A percentile compares a stretch with the other conserved stretches of the same genome.
These are phyloP conservation scores for Siphonodentalium dalli DNA, from an alignment of 2,888 invertebrate species.

Conservation along the genomic window DNA sequence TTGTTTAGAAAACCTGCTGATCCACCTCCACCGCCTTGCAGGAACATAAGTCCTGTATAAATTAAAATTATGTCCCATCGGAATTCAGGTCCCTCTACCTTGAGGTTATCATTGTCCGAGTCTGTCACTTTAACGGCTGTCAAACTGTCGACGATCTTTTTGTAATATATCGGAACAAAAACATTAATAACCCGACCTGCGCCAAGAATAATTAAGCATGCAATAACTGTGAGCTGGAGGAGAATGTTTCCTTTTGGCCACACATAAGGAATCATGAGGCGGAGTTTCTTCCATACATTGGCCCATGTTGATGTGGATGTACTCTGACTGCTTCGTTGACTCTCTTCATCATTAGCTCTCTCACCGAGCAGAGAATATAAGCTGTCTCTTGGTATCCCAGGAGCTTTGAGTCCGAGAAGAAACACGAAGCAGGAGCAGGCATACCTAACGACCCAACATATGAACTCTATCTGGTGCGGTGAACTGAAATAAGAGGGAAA, in stretches of 20 bases:
- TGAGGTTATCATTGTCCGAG: background rate
- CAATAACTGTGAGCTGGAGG: conserved; percentile 80
- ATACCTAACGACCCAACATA: conserved; percentile 83
- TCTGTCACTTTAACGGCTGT: conserved; percentile 57
- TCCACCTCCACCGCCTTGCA: conserved; percentile 86
- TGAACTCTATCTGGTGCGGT: conserved; percentile 82
- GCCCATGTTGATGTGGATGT: conserved; percentile 64
- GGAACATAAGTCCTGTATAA: conserved; percentile 87
- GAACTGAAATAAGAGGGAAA: conserved; percentile 37
- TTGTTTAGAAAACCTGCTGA: conserved; percentile 84
- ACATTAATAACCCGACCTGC: conserved; percentile 87
- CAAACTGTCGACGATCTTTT: conserved; percentile 87
- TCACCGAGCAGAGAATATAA: conserved; percentile 28
- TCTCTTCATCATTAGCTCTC: conserved; percentile 25
- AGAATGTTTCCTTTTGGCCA: conserved; percentile 86
- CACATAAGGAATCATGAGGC: conserved; percentile 84
- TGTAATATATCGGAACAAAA: conserved; percentile 91
- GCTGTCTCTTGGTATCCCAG: conserved; percentile 43
- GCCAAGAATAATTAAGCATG: conserved; percentile 80
- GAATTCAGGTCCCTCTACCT: conserved; percentile 67
- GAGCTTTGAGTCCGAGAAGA: conserved; percentile 69
- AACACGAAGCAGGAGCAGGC: conserved; percentile 80
- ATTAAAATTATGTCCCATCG: conserved; percentile 90
- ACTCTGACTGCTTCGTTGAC: background rate
- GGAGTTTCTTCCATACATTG: conserved; percentile 78